Conservation (phyloP, 2,888 invertebrate species). For the Hololepta plana region DNA sequence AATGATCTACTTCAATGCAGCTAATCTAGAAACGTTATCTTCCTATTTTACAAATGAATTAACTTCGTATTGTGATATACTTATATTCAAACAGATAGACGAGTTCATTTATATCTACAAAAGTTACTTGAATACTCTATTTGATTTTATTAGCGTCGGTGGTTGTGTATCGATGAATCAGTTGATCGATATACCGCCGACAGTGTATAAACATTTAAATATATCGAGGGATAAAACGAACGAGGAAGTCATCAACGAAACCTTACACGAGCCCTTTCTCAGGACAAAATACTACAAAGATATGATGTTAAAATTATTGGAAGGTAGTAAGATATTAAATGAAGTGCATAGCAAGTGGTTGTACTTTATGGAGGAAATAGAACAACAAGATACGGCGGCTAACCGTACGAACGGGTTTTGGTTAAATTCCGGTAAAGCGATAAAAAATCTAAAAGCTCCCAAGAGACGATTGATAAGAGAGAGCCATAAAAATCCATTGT, state of each 20-base stretch:
- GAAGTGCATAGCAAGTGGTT: too few relatives aligned
- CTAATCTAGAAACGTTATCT: slow-evolving; percentile 48
- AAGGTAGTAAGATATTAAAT: too few relatives aligned
- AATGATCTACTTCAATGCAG: slow-evolving; percentile 46
- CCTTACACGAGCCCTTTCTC: slow-evolving; percentile 42
- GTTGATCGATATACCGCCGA: slow-evolving; percentile 39
- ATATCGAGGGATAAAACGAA: slow-evolving; percentile 27
- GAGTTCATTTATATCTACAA: slow-evolving; percentile 54
- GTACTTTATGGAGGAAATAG: slow-evolving; percentile 41
- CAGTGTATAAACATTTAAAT: slow-evolving; percentile 21
- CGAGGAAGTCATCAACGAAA: slow-evolving; percentile 38
- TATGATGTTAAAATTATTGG: slow-evolving; percentile 33
- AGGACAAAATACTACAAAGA: slow-evolving; percentile 43
- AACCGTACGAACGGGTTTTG: slow-evolving; percentile 62
- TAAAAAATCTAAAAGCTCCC: slow-evolving; percentile 42
- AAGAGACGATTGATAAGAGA: slow-evolving; percentile 62
- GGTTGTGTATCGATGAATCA: slow-evolving; percentile 49
- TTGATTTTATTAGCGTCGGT: slow-evolving; percentile 53
- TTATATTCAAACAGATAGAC: slow-evolving; percentile 48
- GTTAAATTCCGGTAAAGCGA: slow-evolving; percentile 46
- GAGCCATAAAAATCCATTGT: slow-evolving; percentile 51
- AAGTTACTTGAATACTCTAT: slow-evolving; percentile 50
- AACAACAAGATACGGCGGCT: too few relatives aligned
- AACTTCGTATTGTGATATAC: slow-evolving; percentile 45
- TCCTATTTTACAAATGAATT: slow-evolving; percentile 50